A percentile compares a stretch with the other conserved stretches of the same genome.
phyloP scores from a whole-genome alignment of 1,140 invertebrate species.

The Drosophila athabasca region DNA sequence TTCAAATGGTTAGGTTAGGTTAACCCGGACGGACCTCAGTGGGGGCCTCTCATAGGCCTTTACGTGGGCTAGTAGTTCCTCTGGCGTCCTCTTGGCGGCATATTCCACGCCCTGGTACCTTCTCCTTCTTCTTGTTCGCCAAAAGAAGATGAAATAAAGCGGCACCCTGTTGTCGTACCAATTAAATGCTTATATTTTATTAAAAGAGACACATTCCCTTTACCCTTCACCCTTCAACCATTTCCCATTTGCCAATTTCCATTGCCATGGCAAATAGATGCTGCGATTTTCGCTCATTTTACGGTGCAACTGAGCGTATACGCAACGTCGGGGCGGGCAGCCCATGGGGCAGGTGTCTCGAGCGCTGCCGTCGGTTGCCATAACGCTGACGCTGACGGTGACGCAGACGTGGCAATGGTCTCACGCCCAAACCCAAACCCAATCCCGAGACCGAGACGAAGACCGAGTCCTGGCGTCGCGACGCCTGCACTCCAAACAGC shows the following conservation, averaged over 20 bases:
- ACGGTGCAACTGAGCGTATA: constrained; percentile 81
- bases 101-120: too few species aligned
- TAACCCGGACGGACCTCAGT: too few species aligned
- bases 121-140: too few species aligned
- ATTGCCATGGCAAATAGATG: constrained; percentile 76
- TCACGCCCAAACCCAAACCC: background rate
- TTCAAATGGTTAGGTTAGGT: too few species aligned
- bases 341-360: constrained; percentile 50
- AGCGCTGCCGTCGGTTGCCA: constrained; percentile 57
- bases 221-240: background rate
- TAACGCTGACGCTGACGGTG: constrained; percentile 75
- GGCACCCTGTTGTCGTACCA: constrained; percentile 41
- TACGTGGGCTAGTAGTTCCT: too few species aligned
- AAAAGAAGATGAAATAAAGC: too few species aligned
- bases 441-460: constrained; percentile 3
- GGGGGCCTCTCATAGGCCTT: too few species aligned
- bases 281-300: constrained; percentile 72
- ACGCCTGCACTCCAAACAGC: constrained; percentile 43
- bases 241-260: constrained; percentile 19
- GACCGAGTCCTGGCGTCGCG: constrained; percentile 44
- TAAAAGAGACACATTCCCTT: constrained; percentile 57
- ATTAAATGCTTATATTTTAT: constrained; percentile 78
- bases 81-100: too few species aligned
- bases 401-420: constrained; percentile 62
- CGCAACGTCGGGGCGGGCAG: constrained; percentile 56